phyloP scores from a whole-genome alignment of 2,113 vertebrate species.

The Orthonyx spaldingii region DNA sequence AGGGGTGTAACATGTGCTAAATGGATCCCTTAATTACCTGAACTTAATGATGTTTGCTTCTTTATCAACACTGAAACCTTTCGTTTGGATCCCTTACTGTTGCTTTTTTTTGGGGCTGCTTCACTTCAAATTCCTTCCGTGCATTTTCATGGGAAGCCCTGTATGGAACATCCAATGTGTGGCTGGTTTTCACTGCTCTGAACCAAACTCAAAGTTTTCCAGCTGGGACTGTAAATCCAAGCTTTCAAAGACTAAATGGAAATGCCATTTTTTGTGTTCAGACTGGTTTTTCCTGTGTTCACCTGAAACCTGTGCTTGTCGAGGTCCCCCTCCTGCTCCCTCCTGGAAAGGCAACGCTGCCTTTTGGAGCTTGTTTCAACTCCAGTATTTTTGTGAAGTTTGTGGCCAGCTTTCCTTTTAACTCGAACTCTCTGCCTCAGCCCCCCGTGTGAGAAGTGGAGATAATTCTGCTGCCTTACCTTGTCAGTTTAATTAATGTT shows the following conservation, averaged over 20 bases:
- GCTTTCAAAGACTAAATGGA: background rate
- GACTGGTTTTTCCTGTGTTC: background rate
- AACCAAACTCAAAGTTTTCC: background rate
- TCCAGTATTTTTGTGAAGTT: background rate
- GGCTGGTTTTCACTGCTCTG: background rate
- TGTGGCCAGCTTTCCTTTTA: background rate
- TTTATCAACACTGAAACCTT: background rate
- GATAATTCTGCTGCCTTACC: constrained; percentile 43
- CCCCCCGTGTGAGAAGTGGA: background rate
- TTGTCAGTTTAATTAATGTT: constrained; percentile 55
- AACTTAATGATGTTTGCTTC: background rate
- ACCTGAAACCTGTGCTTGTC: background rate
- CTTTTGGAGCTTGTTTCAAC: background rate
- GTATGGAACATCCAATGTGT: accelerated
- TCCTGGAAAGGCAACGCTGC: accelerated
- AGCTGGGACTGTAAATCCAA: background rate
- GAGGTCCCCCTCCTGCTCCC: background rate
- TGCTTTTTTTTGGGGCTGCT: background rate
- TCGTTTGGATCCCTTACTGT: background rate
- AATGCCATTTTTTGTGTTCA: background rate
- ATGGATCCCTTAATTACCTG: accelerated
- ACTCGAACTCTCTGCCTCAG: background rate
- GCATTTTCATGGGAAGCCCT: background rate
- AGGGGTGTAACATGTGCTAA: accelerated
- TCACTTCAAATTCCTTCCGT: accelerated